Base-by-base conservation (phyloP, 2,797 vertebrate species). In the Enteromius viviparus region DNA sequence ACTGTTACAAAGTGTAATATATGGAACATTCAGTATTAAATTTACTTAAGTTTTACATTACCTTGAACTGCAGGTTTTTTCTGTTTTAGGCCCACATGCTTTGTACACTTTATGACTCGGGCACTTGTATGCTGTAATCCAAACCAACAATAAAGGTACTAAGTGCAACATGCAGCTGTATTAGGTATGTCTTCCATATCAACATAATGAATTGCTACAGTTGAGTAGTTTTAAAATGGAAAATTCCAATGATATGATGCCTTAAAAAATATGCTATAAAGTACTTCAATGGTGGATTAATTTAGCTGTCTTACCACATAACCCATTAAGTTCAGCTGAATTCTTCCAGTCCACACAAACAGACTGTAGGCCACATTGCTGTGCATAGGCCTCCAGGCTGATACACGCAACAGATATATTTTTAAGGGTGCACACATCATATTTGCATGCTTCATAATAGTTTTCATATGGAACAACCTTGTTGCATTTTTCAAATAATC, bases 291-390 rank as follows among this genome's bases (percentile, higher is more conserved):
- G n/a, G 19, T 42, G 23, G n/a, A 6, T 58, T 45, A 40, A 26
- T 78, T n/a, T 64, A 40, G 23, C 64, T 37, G 0, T 12, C 83
- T 88, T 92, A 97, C 96, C 88, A 40, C 96, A 97, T 62, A 85
- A 32, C 87, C 95, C 95, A 9, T 81, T 75, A 19, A 72, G 79
- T 3, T 32, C 40, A 0, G 95, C 94, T 21, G 89, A 85, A 0
- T 45, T 88, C n/a, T 96, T 95, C 96, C 96, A 97, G 81, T 90
- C 62, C 0, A 90, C 45, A 87, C 96, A 97, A 1, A 91, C 2
- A 11, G 87, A 92, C 0, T 75, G 60, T 3, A 70, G 3, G 2
- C 88, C 89, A 85, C 96, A 97, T 55, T 89, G 40, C 0, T 26
- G 9, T 0, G 95, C 95, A 0, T 97, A 97, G 0, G 58, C 42